phyloP scores from a whole-genome alignment of 2,113 vertebrate species.

The Heterocephalus glaber region DNA sequence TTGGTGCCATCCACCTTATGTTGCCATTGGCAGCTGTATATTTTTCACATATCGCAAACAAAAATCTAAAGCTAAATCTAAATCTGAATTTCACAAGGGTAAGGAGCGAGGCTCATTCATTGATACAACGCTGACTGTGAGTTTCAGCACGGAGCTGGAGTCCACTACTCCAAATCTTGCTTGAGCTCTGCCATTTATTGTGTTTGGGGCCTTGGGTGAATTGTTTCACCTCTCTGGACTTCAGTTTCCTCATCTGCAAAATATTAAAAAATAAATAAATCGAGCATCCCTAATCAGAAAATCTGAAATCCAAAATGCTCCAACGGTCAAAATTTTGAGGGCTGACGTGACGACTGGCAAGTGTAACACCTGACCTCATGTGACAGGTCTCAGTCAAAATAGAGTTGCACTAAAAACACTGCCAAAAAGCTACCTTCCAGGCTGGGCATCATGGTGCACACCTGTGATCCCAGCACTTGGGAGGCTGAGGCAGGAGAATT shows the following conservation, averaged over 20 bases:
- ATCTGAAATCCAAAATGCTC: neutral
- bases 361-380: neutral
- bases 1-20: no score
- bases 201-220: neutral
- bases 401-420: no score
- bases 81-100: neutral
- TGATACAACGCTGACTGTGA: rapidly evolving
- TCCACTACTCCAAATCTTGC: neutral
- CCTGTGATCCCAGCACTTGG: no score
- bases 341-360: neutral
- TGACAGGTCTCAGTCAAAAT: no score
- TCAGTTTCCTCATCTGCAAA: no score
- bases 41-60: neutral
- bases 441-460: no score
- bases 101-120: neutral
- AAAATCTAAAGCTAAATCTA: neutral
- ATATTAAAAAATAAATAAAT: no score
- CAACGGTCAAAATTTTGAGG: neutral
- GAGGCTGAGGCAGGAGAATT: no score
- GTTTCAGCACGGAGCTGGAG: neutral
- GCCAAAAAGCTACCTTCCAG: no score
- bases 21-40: neutral
- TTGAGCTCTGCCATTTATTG: neutral
- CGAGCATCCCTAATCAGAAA: neutral
- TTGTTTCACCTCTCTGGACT: no score